These are phyloP conservation scores for Andrena flavipes DNA, from an alignment of 2,888 invertebrate genomes.

Conservation along the genomic window DNA sequence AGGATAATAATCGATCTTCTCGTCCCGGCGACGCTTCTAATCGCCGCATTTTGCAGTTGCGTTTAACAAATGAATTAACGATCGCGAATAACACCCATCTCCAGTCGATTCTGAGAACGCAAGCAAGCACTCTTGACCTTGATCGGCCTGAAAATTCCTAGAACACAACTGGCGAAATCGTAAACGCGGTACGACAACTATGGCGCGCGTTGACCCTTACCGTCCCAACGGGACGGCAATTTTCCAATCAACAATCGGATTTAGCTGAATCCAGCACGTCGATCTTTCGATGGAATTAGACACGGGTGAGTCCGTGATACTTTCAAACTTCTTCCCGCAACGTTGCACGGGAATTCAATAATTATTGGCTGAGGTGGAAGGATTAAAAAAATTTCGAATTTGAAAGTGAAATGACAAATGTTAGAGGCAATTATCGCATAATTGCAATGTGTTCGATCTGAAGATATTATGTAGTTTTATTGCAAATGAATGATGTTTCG, in stretches of 20 bases:
- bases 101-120: constrained; percentile 24
- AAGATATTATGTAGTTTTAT: neutral
- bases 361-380: neutral
- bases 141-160: constrained; percentile 28
- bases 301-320: neutral
- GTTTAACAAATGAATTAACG: constrained; percentile 45
- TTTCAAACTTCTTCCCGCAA: neutral
- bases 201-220: neutral
- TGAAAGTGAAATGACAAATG: neutral
- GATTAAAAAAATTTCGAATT: neutral
- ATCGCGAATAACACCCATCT: constrained; percentile 28
- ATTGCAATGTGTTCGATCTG: neutral
- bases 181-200: neutral
- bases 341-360: neutral
- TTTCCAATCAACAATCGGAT: constrained; percentile 8
- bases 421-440: neutral
- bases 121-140: constrained; percentile 42
- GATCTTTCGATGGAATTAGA: neutral
- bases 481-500: too few relatives aligned
- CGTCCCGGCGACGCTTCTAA: constrained; percentile 27
- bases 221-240: neutral
- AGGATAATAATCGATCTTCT: constrained; percentile 46
- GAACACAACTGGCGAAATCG: neutral
- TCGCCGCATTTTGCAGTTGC: constrained; percentile 33
- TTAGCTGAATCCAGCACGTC: neutral